Base-by-base conservation (phyloP, 2,113 vertebrate species). In the Cyprinodon tularosa region DNA sequence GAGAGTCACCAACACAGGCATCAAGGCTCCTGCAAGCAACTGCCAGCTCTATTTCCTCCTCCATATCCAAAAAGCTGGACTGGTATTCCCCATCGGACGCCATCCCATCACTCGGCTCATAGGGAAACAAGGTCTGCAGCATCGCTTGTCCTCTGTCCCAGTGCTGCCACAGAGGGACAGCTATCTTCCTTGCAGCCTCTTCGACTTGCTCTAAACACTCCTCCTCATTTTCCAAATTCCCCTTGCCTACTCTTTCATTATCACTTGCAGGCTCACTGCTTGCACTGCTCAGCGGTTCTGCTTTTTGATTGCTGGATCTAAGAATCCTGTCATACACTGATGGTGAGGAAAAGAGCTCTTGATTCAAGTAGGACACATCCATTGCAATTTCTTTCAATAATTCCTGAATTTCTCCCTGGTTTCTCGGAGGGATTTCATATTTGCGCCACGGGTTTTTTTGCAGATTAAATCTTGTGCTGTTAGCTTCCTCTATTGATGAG, bases 111-210 rank as follows among this genome's bases (percentile, higher is more conserved):
- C 20, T 4, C 4, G 69, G 44, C 14, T 47, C 15, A 48, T 14
- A 39, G 40, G 65, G 12, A 71, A 84, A 29, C 60, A 79, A n/a
- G 0, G 82, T n/a, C 71, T 74, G 45, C n/a, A 82, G 53, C 45
- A 85, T 57, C 15, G 53, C 81, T 60, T 74, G 14, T 22, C 84
- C 88, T 20, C 78, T 44, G 38, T 93, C 89, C 82, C 86, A 91
- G 63, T 94, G 94, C 84, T 90, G 92, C 88, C 95, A 89, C 60
- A 96, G 66, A 3, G 87, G 92, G 37, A 96, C 81, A 8, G 94
- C 87, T 29, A 95, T 93, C 77, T 93, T 94, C 74, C 94, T 84
- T 15, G 94, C 92, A 1, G 94, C 76, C 36, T 94, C 92, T n/a
- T 95, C 85, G 67, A 88, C 36, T 36, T 78, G 61, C 60, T 75